phyloP scores from a whole-genome alignment of 2,113 vertebrate genomes.

The Xiphophorus hellerii region DNA sequence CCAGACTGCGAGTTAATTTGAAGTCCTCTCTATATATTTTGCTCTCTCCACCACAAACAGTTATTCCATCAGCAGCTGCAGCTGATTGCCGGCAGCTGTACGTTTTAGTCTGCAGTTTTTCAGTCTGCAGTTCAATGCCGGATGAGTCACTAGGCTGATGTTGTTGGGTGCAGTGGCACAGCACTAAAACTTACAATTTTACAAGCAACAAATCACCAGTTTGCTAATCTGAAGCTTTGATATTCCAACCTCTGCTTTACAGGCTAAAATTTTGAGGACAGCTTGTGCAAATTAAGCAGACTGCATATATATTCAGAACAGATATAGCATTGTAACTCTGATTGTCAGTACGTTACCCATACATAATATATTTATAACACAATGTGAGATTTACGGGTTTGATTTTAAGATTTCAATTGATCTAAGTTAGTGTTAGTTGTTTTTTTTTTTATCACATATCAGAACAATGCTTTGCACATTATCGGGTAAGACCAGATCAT shows the following conservation, averaged over 20 bases:
- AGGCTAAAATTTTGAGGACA: neutral
- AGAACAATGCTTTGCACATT: too few species aligned
- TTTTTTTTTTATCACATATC: neutral
- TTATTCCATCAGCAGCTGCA: constrained; percentile 20
- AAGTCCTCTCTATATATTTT: constrained; percentile 5
- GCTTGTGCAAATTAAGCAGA: neutral
- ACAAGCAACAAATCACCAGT: neutral
- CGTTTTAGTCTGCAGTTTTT: constrained; percentile 34
- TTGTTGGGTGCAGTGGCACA: constrained; percentile 21
- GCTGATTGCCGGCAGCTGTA: constrained; percentile 47
- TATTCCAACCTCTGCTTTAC: neutral
- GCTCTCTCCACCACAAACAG: constrained; percentile 7
- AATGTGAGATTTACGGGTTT: neutral
- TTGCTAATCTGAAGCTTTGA: neutral
- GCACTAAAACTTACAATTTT: neutral
- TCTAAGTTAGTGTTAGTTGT: too few species aligned
- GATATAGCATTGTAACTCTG: too few species aligned
- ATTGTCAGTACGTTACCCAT: neutral
- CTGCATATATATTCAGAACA: neutral
- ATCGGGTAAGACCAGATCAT: too few species aligned
- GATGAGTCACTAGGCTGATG: constrained; percentile 53
- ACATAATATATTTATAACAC: neutral
- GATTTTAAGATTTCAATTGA: neutral
- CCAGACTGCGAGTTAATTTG: constrained; percentile 36
- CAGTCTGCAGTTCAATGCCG: constrained; percentile 38